Percentiles rank a stretch among this genome's conserved stretches.
phyloP scores from a whole-genome alignment of 1,140 invertebrate species.

The Phortica variegata region DNA sequence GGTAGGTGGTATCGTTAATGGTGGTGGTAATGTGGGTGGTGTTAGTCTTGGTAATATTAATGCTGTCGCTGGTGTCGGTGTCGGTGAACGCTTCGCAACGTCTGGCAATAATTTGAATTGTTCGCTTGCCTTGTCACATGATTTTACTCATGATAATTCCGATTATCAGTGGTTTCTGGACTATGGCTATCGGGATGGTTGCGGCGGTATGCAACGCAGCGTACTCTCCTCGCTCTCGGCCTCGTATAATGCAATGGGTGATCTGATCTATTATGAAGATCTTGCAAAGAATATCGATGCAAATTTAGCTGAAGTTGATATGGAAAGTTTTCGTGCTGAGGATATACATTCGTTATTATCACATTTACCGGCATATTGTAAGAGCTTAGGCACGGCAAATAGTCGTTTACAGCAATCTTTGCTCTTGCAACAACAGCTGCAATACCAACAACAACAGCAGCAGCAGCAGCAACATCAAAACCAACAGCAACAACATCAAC shows the following conservation, averaged over 20 bases:
- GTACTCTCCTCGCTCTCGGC: slow-evolving; percentile 78
- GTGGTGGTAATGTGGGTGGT: slow-evolving; percentile 27
- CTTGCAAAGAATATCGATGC: slow-evolving; percentile 85
- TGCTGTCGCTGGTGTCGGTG: slow-evolving; percentile 18
- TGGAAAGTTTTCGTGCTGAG: slow-evolving; percentile 89
- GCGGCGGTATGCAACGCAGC: slow-evolving; percentile 74
- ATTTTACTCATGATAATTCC: slow-evolving; percentile 84
- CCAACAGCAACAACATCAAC: slow-evolving; percentile 23
- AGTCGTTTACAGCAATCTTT: slow-evolving; percentile 47
- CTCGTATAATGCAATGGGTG: slow-evolving; percentile 72
- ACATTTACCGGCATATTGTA: slow-evolving; percentile 72
- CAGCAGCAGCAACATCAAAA: slow-evolving; percentile 34
- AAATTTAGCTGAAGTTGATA: slow-evolving; percentile 90
- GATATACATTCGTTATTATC: slow-evolving; percentile 85
- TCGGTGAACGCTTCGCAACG: slow-evolving; percentile 7
- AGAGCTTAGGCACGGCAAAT: slow-evolving; percentile 41
- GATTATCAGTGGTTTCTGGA: slow-evolving; percentile 88
- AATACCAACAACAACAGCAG: slow-evolving; percentile 31
- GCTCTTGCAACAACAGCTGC: slow-evolving; percentile 56
- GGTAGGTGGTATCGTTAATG: slow-evolving; percentile 50
- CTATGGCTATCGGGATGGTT: slow-evolving; percentile 80
- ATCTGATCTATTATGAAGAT: slow-evolving; percentile 78
- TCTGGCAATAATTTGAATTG: slow-evolving; percentile 47
- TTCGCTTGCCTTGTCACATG: slow-evolving; percentile 58
- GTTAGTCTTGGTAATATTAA: slow-evolving; percentile 6